Evolutionary conservation across 2,888 invertebrate genomes (phyloP).

Genomic region (Caenorhabditis japonica): DNA sequence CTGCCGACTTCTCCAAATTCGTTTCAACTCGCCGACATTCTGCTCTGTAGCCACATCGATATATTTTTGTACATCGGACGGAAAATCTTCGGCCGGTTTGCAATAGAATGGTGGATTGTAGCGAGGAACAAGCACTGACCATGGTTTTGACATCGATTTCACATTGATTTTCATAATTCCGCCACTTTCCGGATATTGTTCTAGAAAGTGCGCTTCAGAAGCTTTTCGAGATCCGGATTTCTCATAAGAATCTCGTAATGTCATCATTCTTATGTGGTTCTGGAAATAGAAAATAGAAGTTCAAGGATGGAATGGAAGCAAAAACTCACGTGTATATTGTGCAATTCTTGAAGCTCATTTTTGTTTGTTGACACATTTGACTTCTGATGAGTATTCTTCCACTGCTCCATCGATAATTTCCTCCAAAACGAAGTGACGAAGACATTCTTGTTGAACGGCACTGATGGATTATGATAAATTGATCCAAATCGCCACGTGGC

Average conservation of each 20-base stretch:
- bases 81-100: slow-evolving; percentile 66
- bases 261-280: slow-evolving; percentile 51
- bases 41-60: slow-evolving; percentile 69
- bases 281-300: no score
- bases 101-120: slow-evolving; percentile 71
- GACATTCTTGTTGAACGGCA: slow-evolving; percentile 60
- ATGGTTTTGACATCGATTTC: slow-evolving; percentile 42
- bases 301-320: no score
- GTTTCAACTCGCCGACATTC: slow-evolving; percentile 64
- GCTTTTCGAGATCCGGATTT: slow-evolving; percentile 29
- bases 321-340: slow-evolving; percentile 41
- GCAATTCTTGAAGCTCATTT: slow-evolving; percentile 26
- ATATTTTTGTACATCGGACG: slow-evolving; percentile 60
- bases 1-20: slow-evolving; percentile 63
- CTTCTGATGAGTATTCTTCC: slow-evolving; percentile 53
- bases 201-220: slow-evolving; percentile 29
- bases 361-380: slow-evolving; percentile 17
- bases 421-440: slow-evolving; percentile 58
- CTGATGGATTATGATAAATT: slow-evolving; percentile 74
- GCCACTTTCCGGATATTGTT: slow-evolving; percentile 42
- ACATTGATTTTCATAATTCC: slow-evolving; percentile 46
- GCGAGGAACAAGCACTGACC: slow-evolving; percentile 62
- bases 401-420: slow-evolving; percentile 60
- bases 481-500: slow-evolving; percentile 48
- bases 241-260: slow-evolving; percentile 40